phyloP scores from a whole-genome alignment of 2,888 invertebrate genomes.

The Drosophila colorata region DNA sequence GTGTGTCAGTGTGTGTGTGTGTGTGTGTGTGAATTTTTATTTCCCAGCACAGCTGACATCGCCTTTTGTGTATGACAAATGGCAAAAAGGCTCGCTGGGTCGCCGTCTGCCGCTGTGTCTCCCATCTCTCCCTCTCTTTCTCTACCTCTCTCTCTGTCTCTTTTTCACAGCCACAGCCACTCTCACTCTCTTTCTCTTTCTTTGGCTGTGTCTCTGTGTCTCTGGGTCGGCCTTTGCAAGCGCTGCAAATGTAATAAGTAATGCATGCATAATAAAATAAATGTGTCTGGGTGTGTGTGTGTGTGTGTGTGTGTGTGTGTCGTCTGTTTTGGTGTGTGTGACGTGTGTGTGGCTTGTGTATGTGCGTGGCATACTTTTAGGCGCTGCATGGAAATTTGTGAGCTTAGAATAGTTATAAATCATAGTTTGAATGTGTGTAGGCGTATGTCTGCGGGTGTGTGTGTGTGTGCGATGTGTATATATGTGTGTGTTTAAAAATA shows the following conservation, averaged over 20 bases:
- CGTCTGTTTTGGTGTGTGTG: background rate
- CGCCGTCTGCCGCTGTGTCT: conserved; percentile 9
- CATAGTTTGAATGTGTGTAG: conserved; percentile 27
- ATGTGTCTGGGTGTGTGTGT: conserved; percentile 11
- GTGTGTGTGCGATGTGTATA: too few species aligned
- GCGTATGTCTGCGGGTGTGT: conserved; percentile 5
- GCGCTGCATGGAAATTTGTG: conserved; percentile 48
- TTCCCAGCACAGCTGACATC: conserved; percentile 54
- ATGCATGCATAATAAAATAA: conserved; percentile 59
- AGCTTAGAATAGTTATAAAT: conserved; percentile 49
- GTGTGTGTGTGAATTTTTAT: conserved; percentile 40
- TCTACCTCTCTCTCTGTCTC: background rate
- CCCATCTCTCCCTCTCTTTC: background rate
- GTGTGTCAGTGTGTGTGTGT: background rate
- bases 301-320: conserved; percentile 6
- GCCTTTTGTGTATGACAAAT: conserved; percentile 64
- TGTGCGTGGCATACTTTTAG: conserved; percentile 52
- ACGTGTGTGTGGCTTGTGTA: conserved; percentile 4
- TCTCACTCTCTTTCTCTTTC: background rate
- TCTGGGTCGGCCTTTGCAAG: conserved; percentile 27
- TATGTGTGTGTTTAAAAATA: background rate
- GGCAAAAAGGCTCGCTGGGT: conserved; percentile 45
- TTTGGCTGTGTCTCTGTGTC: conserved; percentile 5
- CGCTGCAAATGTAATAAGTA: conserved; percentile 60
- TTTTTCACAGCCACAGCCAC: background rate